phyloP scores from a whole-genome alignment of 2,888 invertebrate genomes.

The Phrixothrix hirtus region DNA sequence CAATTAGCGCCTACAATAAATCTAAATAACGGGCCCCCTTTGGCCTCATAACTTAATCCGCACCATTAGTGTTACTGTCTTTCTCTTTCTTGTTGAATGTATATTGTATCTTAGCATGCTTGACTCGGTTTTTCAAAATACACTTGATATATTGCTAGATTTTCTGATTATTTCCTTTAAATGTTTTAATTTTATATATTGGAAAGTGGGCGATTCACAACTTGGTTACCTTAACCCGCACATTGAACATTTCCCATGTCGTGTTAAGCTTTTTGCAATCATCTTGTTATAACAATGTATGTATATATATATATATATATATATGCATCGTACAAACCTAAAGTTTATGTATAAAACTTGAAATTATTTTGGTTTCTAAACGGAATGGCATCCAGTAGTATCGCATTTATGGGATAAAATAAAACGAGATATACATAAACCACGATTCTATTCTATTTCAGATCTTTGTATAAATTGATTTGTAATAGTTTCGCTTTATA shows the following conservation, averaged over 20 bases:
- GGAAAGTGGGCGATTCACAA: conserved; percentile 6
- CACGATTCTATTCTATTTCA: no score
- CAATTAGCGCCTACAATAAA: conserved; percentile 50
- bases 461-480: no score
- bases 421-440: no score
- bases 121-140: conserved; percentile 1
- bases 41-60: conserved; percentile 49
- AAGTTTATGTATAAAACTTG: conserved; percentile 9
- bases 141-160: background rate
- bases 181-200: conserved; percentile 4
- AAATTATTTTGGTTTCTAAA: no score
- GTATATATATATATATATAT: conserved; percentile 11
- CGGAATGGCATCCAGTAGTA: no score
- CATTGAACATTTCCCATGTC: no score
- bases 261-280: no score
- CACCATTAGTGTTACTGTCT: conserved; percentile 39
- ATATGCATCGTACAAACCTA: conserved; percentile 12
- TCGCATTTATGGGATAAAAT: no score
- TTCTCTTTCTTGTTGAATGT: conserved; percentile 7
- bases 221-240: background rate
- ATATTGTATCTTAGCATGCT: background rate
- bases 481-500: no score
- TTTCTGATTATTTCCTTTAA: conserved; percentile 2
- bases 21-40: conserved; percentile 49
- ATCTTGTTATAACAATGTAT: no score